Conservation (phyloP, 1,140 invertebrate genomes). For the Rhopalosiphum maidis region DNA sequence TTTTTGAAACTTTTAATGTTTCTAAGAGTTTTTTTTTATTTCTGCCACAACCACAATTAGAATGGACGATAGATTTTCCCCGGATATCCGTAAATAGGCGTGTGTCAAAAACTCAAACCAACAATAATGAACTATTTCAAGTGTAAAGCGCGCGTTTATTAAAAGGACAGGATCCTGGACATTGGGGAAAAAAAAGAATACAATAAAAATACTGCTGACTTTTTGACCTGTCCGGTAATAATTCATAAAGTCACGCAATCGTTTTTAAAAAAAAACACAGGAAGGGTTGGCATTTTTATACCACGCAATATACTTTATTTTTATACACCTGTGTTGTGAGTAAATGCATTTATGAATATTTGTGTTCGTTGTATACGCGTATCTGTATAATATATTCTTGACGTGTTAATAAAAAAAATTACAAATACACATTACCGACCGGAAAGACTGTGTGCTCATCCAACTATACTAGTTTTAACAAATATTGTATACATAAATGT, state of each 20-base stretch:
- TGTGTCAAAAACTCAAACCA: conserved; percentile 16
- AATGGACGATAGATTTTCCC: background rate
- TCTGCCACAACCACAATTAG: background rate
- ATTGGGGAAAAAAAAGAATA: background rate
- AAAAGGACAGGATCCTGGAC: background rate
- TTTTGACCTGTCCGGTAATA: conserved; percentile 43
- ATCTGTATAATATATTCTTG: background rate
- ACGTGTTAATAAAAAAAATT: conserved; percentile 8
- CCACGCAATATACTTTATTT: background rate
- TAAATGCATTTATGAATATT: background rate
- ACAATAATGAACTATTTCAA: background rate
- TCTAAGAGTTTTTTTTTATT: background rate
- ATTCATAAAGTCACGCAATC: conserved; percentile 45
- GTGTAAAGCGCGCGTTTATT: background rate
- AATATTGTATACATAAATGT: background rate
- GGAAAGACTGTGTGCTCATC: background rate
- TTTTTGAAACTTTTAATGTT: conserved; percentile 33
- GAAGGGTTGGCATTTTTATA: conserved; percentile 13
- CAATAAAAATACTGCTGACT: background rate
- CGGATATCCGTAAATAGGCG: background rate
- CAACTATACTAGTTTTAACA: background rate
- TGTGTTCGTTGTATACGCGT: background rate
- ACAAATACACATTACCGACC: background rate
- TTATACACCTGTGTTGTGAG: background rate
- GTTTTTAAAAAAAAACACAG: conserved; percentile 9